Evolutionary conservation across 2,113 vertebrate species (phyloP), one percentile per base, ranked within the genome.

Genomic region (Salvelinus fontinalis): DNA sequence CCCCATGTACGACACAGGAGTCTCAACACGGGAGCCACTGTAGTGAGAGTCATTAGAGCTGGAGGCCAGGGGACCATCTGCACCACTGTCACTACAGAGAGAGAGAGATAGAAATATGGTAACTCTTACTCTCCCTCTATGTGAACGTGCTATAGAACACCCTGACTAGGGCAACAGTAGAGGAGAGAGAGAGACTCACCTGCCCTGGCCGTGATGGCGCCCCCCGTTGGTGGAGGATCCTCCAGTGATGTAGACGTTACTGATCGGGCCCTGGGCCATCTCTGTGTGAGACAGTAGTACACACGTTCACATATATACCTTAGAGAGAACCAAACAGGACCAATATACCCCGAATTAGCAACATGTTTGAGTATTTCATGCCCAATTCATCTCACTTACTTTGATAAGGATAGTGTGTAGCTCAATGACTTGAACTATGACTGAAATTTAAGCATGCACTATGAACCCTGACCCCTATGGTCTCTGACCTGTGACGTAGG

Each of bases 31-130:
- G 69, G 97, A 99, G 83, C 97, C 97, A 22, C 97, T 98, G 93
- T 98, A 97, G 92, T 99, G 97, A 67, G 98, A 98, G 87, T 97
- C 98, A 2, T 96, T 99, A 27, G 97, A 99, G 90, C 98, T 99
- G 49, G 97, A 98, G 60, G 97, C 97, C 91, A 98, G 94, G 78
- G 95, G 96, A 71, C 95, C 96, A 0, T 99, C 97, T 1, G 95
- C 94, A 73, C 96, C 95, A 0, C 95, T 95, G 68, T 99, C 97
- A 86, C 97, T 99, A 60, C 5, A 20, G 29, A 66, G 1, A 76
- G 11, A 80, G 0, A 44, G 9, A 9, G 9, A 44, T 9, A 29
- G 4, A 31, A 31, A 31, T 31, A 31, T 31, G 29, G 29, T 31
- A 31, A 31, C 29, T 31, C 29, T 31, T 31, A 4, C 29, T 31